Conservation (phyloP, 2,113 vertebrate genomes). For the Vimba vimba region DNA sequence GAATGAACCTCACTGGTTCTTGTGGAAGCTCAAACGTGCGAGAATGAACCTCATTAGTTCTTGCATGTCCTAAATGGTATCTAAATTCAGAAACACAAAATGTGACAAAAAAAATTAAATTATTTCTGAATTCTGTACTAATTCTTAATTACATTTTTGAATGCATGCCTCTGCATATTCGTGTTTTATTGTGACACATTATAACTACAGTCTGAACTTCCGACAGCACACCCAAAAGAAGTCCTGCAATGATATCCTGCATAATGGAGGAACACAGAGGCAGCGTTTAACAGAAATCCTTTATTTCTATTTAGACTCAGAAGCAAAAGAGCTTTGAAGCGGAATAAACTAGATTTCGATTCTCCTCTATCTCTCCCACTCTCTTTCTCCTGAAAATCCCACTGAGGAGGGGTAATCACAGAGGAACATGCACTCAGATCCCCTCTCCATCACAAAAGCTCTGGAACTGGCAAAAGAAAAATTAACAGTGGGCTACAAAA, state of each 20-base stretch:
- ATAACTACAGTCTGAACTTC: background rate
- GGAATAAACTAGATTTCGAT: slow-evolving; percentile 9
- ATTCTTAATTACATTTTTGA: background rate
- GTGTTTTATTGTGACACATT: background rate
- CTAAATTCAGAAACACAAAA: too few relatives aligned
- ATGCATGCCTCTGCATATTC: background rate
- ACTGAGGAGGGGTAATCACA: slow-evolving; percentile 12
- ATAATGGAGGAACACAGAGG: background rate
- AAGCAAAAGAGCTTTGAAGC: background rate
- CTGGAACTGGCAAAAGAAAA: background rate
- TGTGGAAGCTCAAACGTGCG: too few relatives aligned
- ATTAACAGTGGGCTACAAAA: background rate
- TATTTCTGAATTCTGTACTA: too few relatives aligned
- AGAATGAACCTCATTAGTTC: too few relatives aligned
- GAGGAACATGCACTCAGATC: slow-evolving; percentile 23
- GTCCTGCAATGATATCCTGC: background rate
- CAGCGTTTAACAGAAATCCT: background rate
- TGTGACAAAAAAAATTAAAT: too few relatives aligned
- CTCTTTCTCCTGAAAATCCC: background rate
- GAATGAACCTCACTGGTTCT: too few relatives aligned
- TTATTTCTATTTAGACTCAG: slow-evolving; percentile 3
- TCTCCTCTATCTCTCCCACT: background rate
- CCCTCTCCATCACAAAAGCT: slow-evolving; percentile 6
- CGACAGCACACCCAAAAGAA: background rate
- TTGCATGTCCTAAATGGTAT: too few relatives aligned